A percentile compares a stretch with the other conserved stretches of the same genome.
These are phyloP conservation scores for Taphrorychus bicolor DNA, from an alignment of 2,888 invertebrate species.

Conservation along the genomic window DNA sequence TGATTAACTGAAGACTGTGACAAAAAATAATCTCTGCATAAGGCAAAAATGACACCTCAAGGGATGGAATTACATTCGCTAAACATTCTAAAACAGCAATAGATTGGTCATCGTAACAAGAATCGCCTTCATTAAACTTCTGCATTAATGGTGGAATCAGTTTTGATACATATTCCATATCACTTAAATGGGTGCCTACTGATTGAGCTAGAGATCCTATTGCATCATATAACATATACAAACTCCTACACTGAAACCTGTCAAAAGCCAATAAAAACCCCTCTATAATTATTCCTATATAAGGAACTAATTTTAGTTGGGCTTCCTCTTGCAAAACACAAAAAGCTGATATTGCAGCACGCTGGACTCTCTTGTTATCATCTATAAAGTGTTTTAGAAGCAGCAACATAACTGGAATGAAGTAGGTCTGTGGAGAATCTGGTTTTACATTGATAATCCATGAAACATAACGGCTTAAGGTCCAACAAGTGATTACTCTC, in stretches of 20 bases:
- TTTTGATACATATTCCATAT: constrained; percentile 71
- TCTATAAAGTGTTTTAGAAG: constrained; percentile 74
- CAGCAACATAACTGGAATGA: constrained; percentile 75
- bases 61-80: constrained; percentile 76
- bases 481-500: constrained; percentile 81
- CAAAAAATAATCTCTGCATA: constrained; percentile 76
- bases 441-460: constrained; percentile 74
- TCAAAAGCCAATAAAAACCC: constrained; percentile 73
- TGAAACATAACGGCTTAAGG: constrained; percentile 74
- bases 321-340: constrained; percentile 82
- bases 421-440: constrained; percentile 60
- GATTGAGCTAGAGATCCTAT: constrained; percentile 78
- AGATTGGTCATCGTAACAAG: constrained; percentile 73
- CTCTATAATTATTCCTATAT: constrained; percentile 72
- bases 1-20: constrained; percentile 72
- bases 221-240: constrained; percentile 78
- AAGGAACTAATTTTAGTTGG: constrained; percentile 74
- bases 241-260: constrained; percentile 72
- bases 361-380: constrained; percentile 77
- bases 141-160: constrained; percentile 77
- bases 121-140: constrained; percentile 74
- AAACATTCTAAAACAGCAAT: constrained; percentile 78
- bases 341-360: constrained; percentile 80
- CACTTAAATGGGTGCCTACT: constrained; percentile 73
- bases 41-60: constrained; percentile 75